Evolutionary conservation across 2,113 vertebrate species (phyloP), one percentile per base, ranked within the genome.

Genomic region (Brienomyrus longianalis): DNA sequence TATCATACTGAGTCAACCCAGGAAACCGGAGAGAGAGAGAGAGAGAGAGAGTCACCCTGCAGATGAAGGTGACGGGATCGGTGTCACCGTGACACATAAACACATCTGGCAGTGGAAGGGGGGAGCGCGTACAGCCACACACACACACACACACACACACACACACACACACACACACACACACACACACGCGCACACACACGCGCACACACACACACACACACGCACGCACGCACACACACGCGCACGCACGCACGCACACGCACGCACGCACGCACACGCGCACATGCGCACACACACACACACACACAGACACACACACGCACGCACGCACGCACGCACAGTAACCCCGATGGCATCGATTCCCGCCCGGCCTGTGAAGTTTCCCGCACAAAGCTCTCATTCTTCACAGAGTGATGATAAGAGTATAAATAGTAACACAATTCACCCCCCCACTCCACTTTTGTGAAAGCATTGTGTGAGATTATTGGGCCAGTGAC

Each of bases 401-500:
- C 83, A 74, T 90, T 51, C 52, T 74, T 48, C 56, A n/a, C 10
- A 23, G 91, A 85, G 83, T 90, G 93, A 92, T 89, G 93, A 92
- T 90, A 21, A 93, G 11, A 17, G 51, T 54, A 54, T 54, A 54
- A 54, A 54, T 48, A 86, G 48, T 2, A 9, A 39, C 7, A 35
- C 5, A 10, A 87, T 27, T 86, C 47, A 31, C 10, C 62, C 27
- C 59, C 27, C 23, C 85, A 27, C 7, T 3, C 83, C 6, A 8
- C 43, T 52, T 21, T 86, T 92, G 88, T 87, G n/a, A 90, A 89
- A 91, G 62, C 48, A 74, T 89, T 90, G 85, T 47, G 88, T 88
- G 91, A 90, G 91, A 92, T 90, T 94, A 91, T 88, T 74, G 89
- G 90, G 90, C 88, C 92, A 91, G 27, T 91, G 94, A 95, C 93